These are phyloP conservation scores for Drosophila paulistorum DNA, from an alignment of 1,140 invertebrate species.

Conservation along the genomic window DNA sequence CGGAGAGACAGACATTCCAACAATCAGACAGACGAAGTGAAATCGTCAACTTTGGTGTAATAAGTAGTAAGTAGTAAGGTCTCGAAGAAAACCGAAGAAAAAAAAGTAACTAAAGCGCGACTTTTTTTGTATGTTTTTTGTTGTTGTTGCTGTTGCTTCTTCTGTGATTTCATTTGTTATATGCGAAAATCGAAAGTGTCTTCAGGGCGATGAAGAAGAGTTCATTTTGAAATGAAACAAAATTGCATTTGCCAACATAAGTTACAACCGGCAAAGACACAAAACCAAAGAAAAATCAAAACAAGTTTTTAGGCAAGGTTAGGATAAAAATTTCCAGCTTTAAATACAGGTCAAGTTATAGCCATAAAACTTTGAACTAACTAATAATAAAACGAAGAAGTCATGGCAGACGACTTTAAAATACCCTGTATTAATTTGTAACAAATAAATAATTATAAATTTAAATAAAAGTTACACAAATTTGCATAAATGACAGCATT, in stretches of 20 bases:
- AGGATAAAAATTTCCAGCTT: conserved; percentile 54
- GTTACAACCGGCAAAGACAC: conserved; percentile 6
- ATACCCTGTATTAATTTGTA: neutral
- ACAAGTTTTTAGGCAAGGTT: conserved; percentile 70
- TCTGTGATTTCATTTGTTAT: conserved; percentile 45
- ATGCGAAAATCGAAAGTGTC: conserved; percentile 74
- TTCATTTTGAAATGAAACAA: conserved; percentile 37
- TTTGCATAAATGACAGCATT: no score
- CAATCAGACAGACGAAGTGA: conserved; percentile 43
- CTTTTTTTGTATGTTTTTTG: conserved; percentile 35
- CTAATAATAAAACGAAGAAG: neutral
- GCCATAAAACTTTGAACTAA: conserved; percentile 48
- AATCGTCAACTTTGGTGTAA: conserved; percentile 61
- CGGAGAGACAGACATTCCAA: neutral
- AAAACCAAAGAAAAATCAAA: conserved; percentile 42
- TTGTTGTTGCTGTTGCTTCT: conserved; percentile 24
- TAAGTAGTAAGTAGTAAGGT: conserved; percentile 54
- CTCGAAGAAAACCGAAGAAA: conserved; percentile 26
- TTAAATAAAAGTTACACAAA: no score
- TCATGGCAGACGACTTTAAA: neutral
- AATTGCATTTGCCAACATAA: conserved; percentile 37
- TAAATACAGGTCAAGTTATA: conserved; percentile 56
- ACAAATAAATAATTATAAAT: no score
- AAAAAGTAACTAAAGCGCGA: conserved; percentile 2
- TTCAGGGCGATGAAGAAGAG: conserved; percentile 20